Evolutionary conservation across 2,888 invertebrate species (phyloP), one percentile per base, ranked within the genome.

Genomic region (Andrena flavipes): DNA sequence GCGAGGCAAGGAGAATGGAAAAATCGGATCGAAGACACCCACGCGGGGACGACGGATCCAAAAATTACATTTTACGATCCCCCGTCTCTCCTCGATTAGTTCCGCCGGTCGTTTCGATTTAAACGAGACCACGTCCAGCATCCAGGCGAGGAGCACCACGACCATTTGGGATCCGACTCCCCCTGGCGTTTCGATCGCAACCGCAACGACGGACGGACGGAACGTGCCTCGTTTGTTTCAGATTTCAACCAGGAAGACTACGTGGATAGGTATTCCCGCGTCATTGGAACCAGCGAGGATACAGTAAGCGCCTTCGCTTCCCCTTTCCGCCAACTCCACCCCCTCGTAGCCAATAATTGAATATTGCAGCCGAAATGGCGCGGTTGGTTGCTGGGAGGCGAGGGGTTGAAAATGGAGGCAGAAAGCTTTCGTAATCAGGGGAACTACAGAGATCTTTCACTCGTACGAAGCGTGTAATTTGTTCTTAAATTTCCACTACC

Each of bases 161-260:
- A 77, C 49, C 72, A 56, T 51, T 54, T 65, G 30, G 30, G 10
- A 49, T 68, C 29, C 67, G 54, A 68, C 33, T 68, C 67, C 23
- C 33, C 13, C 23, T 10, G 2, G 20, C 16, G 30, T 72, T 69
- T 62, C 77, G 62, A 62, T 78, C 73, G 69, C 74, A 73, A 62
- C 70, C 54, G 54, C 56, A 26, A 23, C 56, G 56, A 56, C 56
- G 65, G 49, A 74, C 68, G 76, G 42, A 29, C 20, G 8, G 68
- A 80, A 49, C 48, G 80, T 26, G 64, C 80, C 86, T 88, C 86
- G 87, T 89, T 89, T 89, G 88, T 89, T 88, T 87, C 79, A 81
- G 72, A 85, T 83, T 84, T 88, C 79, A 76, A 73, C 64, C 73
- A 76, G 75, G 64, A 84, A 72, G 42, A 33, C 33, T 33, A 33